Conservation (phyloP, 2,797 vertebrate species). For the Typhlichthys subterraneus region DNA sequence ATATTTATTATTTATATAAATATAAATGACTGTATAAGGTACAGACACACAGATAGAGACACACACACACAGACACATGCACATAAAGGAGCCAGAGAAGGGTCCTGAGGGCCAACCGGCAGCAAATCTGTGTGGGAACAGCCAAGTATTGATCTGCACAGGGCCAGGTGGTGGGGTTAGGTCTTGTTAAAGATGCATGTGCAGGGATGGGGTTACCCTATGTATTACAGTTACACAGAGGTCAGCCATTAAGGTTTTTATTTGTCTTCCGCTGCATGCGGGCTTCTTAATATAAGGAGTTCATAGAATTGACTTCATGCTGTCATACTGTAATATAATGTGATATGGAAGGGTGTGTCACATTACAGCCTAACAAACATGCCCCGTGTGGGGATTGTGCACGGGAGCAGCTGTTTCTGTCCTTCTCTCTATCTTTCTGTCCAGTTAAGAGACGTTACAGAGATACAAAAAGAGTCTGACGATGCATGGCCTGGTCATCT, state of each 20-base stretch:
- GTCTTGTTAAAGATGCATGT: slow-evolving; percentile 62
- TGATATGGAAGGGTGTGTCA: slow-evolving; percentile 55
- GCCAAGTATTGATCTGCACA: slow-evolving; percentile 57
- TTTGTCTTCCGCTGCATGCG: neutral
- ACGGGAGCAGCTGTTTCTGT: slow-evolving; percentile 68
- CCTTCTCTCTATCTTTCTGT: slow-evolving; percentile 33
- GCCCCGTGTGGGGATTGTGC: slow-evolving; percentile 43
- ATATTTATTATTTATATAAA: neutral
- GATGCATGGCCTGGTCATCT: slow-evolving; percentile 59
- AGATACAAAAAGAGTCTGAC: slow-evolving; percentile 37
- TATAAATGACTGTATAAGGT: neutral
- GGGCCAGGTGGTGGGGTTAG: slow-evolving; percentile 58
- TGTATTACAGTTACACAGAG: slow-evolving; percentile 1
- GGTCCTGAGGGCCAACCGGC: slow-evolving; percentile 54
- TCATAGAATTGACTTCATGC: slow-evolving; percentile 2
- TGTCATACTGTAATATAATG: slow-evolving; percentile 9
- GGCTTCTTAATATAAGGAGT: neutral
- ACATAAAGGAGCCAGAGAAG: neutral
- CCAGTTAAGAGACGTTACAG: neutral
- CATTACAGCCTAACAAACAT: slow-evolving; percentile 43
- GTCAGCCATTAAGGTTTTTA: neutral
- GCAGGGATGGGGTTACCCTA: slow-evolving; percentile 34
- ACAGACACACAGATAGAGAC: neutral
- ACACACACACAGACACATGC: neutral
- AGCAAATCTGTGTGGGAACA: slow-evolving; percentile 50